Percentiles rank a stretch among this genome's conserved stretches.
phyloP scores from a whole-genome alignment of 2,797 vertebrate genomes.

The Tenualosa ilisha region DNA sequence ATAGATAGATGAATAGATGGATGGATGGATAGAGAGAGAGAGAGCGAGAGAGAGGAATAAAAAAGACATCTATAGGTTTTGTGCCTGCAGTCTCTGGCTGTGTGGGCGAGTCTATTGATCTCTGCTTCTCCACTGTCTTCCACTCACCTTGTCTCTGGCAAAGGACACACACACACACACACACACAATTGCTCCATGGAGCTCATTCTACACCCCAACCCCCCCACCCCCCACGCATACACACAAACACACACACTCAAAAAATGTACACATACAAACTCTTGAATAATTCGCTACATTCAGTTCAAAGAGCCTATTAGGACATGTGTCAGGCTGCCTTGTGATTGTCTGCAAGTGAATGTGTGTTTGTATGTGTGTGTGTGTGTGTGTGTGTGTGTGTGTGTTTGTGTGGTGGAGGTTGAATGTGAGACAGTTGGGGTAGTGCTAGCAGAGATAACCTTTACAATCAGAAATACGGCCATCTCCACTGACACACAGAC shows the following conservation, averaged over 20 bases:
- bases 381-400: no score
- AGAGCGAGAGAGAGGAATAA: neutral
- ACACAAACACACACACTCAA: neutral
- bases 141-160: neutral
- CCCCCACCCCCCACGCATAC: neutral
- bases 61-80: neutral
- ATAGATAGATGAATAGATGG: neutral
- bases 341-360: neutral
- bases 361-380: neutral
- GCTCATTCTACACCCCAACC: neutral
- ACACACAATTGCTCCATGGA: neutral
- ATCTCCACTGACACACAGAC: no score
- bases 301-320: neutral
- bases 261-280: neutral
- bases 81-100: neutral
- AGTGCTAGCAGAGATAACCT: no score
- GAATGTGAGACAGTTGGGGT: no score
- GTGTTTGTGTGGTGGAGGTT: no score
- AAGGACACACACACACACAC: neutral
- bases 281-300: no score
- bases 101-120: neutral
- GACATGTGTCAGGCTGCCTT: neutral
- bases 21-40: neutral
- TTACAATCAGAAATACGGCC: no score
- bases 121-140: constrained; percentile 8